Percentiles rank a stretch among this genome's conserved stretches.
Conservation (phyloP, 2,113 vertebrate genomes). For the Oryctolagus cuniculus region mOryCun1.1 NC_091443.1:28048001-28048500, state of each 20-base stretch:
- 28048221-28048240: not conserved
- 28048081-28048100: too few relatives aligned
- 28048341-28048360: conserved; percentile 54
- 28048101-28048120: not conserved
- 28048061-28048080: too few relatives aligned
- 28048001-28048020: too few relatives aligned
- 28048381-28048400: conserved; percentile 54
- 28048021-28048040: too few relatives aligned
- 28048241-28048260: accelerated
- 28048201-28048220: not conserved
- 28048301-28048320: not conserved
- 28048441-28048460: conserved; percentile 30
- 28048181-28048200: not conserved
- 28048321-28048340: conserved; percentile 7
- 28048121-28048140: not conserved
- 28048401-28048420: conserved; percentile 12
- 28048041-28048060: too few relatives aligned
- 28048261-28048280: not conserved
- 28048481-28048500: not conserved
- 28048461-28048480: not conserved
- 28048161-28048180: not conserved
- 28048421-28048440: conserved; percentile 10
- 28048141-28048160: not conserved
- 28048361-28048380: not conserved
- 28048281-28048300: not conserved